These are phyloP conservation scores for Sapajus apella DNA, from an alignment of 2,113 vertebrate species.

Conservation along the genomic window DNA sequence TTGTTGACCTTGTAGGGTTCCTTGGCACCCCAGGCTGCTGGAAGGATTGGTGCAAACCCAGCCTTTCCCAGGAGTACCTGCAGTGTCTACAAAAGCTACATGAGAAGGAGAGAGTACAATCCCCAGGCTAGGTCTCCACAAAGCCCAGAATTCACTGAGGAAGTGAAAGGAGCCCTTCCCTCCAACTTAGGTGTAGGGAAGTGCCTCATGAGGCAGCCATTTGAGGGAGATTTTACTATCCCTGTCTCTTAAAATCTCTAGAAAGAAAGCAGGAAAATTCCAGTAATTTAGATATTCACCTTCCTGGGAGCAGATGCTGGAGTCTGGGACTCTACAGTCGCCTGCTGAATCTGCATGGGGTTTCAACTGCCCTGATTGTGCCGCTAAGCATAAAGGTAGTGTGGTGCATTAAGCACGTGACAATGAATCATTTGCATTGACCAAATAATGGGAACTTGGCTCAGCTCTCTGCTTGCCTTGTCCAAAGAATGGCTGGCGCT, in stretches of 20 bases:
- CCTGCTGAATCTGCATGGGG: not conserved
- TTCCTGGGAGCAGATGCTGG: not conserved
- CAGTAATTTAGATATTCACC: not conserved
- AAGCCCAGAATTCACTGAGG: not conserved
- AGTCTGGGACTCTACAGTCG: not conserved
- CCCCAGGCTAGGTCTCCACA: not conserved
- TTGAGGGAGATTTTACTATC: not conserved
- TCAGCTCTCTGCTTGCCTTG: not conserved
- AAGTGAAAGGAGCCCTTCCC: not conserved
- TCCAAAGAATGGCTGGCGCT: not conserved
- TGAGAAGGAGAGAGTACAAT: not conserved
- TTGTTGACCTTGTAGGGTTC: not conserved
- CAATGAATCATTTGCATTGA: not conserved
- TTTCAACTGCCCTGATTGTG: not conserved
- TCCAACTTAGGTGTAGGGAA: not conserved
- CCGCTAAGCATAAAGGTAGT: not conserved
- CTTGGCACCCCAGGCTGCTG: not conserved
- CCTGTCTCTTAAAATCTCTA: not conserved
- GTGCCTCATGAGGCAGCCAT: not conserved
- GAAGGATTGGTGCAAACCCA: not conserved
- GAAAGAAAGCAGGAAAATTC: not conserved
- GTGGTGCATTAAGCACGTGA: not conserved
- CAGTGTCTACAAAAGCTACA: not conserved
- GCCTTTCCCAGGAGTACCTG: not conserved
- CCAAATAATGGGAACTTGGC: not conserved